These are phyloP conservation scores for Octomys mimax DNA, from an alignment of 2,797 vertebrate genomes.

Conservation along the genomic window DNA sequence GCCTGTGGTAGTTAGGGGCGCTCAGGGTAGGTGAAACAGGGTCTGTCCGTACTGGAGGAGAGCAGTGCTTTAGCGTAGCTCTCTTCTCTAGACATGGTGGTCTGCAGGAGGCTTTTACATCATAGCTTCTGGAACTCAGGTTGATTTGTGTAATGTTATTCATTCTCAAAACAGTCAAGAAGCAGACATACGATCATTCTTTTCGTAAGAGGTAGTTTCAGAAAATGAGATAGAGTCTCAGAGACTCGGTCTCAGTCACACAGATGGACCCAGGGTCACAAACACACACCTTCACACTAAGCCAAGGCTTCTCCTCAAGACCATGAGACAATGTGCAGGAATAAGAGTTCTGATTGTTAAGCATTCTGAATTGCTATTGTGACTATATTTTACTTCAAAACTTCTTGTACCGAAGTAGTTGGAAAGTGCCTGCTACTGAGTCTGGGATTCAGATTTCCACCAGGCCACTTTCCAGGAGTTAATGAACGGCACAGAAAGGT, in stretches of 20 bases:
- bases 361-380: not conserved
- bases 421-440: not conserved
- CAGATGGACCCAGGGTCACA: not conserved
- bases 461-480: not conserved
- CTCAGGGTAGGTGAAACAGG: not conserved
- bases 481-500: not conserved
- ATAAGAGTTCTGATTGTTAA: not conserved
- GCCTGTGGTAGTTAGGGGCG: not conserved
- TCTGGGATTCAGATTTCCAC: not conserved
- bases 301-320: not conserved
- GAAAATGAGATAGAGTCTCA: not conserved
- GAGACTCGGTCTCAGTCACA: not conserved
- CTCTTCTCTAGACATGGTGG: not conserved
- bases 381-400: not conserved
- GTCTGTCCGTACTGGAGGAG: not conserved
- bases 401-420: not conserved
- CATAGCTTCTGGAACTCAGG: not conserved
- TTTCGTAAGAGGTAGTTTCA: not conserved
- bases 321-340: not conserved
- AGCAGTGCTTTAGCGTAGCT: rapidly evolving
- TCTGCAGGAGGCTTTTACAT: not conserved
- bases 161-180: not conserved
- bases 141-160: not conserved
- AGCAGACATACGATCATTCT: not conserved
- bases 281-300: not conserved